These are phyloP conservation scores for Pampusana beccarii DNA, from an alignment of 2,113 vertebrate species.

Conservation along the genomic window DNA sequence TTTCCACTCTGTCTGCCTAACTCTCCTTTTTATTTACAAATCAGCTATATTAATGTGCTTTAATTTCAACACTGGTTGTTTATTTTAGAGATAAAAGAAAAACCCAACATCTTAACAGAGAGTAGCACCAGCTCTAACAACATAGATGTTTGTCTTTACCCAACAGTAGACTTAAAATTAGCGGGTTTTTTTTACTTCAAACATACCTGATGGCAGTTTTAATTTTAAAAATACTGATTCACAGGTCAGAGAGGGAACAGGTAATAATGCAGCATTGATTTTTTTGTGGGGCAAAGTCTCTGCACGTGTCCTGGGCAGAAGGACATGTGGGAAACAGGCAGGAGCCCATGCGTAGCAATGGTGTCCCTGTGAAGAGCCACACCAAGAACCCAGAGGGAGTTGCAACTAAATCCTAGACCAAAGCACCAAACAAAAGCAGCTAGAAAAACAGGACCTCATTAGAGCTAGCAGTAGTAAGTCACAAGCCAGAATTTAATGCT, in stretches of 20 bases:
- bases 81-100: slow-evolving; percentile 17
- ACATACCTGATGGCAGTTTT: neutral
- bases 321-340: rapidly evolving
- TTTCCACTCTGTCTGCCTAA: slow-evolving; percentile 31
- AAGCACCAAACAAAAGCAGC: neutral
- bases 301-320: rapidly evolving
- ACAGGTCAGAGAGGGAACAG: neutral
- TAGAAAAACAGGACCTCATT: neutral
- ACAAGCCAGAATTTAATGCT: neutral
- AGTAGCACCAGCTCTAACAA: neutral
- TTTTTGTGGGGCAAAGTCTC: rapidly evolving
- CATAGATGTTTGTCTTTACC: neutral
- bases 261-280: neutral
- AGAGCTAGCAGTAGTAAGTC: neutral
- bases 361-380: neutral
- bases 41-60: slow-evolving; percentile 22
- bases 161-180: neutral
- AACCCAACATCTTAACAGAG: neutral
- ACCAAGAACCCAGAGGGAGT: neutral
- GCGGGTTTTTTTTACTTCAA: neutral
- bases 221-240: neutral
- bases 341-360: rapidly evolving
- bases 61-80: slow-evolving; percentile 26
- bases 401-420: neutral
- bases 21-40: slow-evolving; percentile 55